A percentile compares a stretch with the other conserved stretches of the same genome.
phyloP scores from a whole-genome alignment of 2,888 invertebrate species.

The Osedax frankpressi region DNA sequence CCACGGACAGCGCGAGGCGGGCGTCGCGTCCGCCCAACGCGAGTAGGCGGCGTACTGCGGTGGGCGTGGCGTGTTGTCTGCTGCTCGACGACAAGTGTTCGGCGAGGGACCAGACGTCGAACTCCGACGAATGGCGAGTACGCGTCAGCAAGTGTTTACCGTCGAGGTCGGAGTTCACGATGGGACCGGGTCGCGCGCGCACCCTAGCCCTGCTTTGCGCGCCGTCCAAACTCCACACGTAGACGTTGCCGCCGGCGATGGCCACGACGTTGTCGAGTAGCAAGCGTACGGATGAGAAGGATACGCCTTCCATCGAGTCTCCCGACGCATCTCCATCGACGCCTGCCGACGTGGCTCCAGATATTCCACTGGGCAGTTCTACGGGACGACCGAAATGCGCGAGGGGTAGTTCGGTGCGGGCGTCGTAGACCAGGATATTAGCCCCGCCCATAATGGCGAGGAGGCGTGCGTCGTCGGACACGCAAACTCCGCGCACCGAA shows the following conservation, averaged over 20 bases:
- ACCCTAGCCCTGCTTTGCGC: slow-evolving; percentile 30
- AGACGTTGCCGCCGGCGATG: slow-evolving; percentile 41
- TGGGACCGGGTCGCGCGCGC: slow-evolving; percentile 40
- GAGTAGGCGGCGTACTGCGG: slow-evolving; percentile 38
- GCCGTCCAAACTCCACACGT: slow-evolving; percentile 36
- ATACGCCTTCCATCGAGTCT: no score
- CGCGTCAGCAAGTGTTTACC: slow-evolving; percentile 20
- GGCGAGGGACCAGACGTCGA: slow-evolving; percentile 33
- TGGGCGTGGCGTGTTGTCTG: slow-evolving; percentile 36
- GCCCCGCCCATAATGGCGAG: slow-evolving; percentile 39
- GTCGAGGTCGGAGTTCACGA: slow-evolving; percentile 34
- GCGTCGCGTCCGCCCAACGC: slow-evolving; percentile 13
- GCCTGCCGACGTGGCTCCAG: slow-evolving; percentile 32
- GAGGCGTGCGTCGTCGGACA: slow-evolving; percentile 32
- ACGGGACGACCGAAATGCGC: slow-evolving; percentile 34
- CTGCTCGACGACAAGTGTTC: slow-evolving; percentile 34
- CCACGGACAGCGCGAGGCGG: slow-evolving; percentile 33
- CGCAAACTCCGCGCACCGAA: not conserved
- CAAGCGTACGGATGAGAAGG: not conserved
- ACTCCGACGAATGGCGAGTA: slow-evolving; percentile 8
- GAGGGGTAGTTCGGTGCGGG: slow-evolving; percentile 32
- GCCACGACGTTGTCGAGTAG: no score
- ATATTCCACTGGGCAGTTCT: slow-evolving; percentile 39
- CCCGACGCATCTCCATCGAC: not conserved
- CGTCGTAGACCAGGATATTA: slow-evolving; percentile 34